Percentiles rank a stretch among this genome's conserved stretches.
Evolutionary conservation across 2,113 vertebrate genomes (phyloP).

Genomic region (Hydropotes inermis): DNA sequence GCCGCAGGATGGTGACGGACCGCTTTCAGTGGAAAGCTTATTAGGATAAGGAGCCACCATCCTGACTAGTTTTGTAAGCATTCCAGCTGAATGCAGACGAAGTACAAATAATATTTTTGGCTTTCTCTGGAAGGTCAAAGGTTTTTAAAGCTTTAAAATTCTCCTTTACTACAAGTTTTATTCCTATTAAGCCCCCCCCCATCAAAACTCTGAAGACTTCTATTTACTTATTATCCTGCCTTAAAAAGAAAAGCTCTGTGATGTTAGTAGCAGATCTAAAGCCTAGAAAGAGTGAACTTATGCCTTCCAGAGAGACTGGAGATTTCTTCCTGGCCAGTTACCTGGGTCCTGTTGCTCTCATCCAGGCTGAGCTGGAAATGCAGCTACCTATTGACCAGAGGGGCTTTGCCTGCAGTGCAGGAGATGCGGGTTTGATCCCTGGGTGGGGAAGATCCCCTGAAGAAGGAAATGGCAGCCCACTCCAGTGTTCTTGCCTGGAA

Average conservation of each 20-base stretch:
- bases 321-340: accelerated
- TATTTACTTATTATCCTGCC: background rate
- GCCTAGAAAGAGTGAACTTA: background rate
- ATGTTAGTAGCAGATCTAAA: background rate
- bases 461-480: background rate
- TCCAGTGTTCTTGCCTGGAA: background rate
- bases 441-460: background rate
- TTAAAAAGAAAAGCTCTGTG: background rate
- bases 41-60: background rate
- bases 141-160: background rate
- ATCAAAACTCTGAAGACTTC: background rate
- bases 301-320: background rate
- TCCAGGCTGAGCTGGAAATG: background rate
- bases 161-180: background rate
- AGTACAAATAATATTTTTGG: background rate
- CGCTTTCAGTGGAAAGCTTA: background rate
- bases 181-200: background rate
- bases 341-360: background rate
- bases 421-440: background rate
- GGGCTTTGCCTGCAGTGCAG: background rate
- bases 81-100: background rate
- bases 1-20: background rate
- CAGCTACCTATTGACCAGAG: background rate
- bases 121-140: background rate
- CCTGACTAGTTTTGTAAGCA: background rate